These are phyloP conservation scores for Noctua janthina DNA, from an alignment of 2,888 invertebrate genomes.

Conservation along the genomic window DNA sequence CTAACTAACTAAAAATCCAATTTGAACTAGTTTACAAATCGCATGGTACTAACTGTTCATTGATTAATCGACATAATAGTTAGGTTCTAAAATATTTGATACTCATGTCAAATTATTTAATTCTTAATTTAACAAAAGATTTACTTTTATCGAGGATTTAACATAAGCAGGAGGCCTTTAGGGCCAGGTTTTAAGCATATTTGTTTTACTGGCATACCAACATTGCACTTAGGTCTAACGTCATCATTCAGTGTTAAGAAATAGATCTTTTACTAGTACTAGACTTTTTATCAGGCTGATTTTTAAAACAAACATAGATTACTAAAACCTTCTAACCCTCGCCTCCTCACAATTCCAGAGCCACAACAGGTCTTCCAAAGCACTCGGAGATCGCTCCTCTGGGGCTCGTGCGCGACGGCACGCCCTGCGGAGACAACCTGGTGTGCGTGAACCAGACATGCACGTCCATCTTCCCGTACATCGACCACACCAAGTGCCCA, in stretches of 20 bases:
- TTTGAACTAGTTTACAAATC: not conserved
- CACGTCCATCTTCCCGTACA: conserved; percentile 95
- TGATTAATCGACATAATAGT: not conserved
- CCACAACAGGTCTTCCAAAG: conserved; percentile 93
- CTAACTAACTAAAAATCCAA: not conserved
- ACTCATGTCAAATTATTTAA: not conserved
- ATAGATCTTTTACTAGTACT: not conserved
- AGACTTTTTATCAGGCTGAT: not conserved
- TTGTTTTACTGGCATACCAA: not conserved
- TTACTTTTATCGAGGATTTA: not conserved
- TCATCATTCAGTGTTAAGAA: not conserved
- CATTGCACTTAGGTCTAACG: not conserved
- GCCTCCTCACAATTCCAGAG: conserved; percentile 87
- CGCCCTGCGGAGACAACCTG: conserved; percentile 97
- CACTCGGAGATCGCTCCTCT: conserved; percentile 93
- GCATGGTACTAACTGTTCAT: not conserved
- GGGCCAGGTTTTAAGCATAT: not conserved
- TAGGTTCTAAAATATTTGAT: not conserved
- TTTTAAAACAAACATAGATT: not conserved
- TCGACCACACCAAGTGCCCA: conserved; percentile 97
- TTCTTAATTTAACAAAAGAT: not conserved
- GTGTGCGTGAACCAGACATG: conserved; percentile 99
- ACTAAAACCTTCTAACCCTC: not conserved
- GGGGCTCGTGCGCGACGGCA: conserved; percentile 98
- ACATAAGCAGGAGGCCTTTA: not conserved